A percentile compares a stretch with the other conserved stretches of the same genome.
Conservation (phyloP, 2,888 invertebrate genomes). For the Yponomeuta sedellus region DNA sequence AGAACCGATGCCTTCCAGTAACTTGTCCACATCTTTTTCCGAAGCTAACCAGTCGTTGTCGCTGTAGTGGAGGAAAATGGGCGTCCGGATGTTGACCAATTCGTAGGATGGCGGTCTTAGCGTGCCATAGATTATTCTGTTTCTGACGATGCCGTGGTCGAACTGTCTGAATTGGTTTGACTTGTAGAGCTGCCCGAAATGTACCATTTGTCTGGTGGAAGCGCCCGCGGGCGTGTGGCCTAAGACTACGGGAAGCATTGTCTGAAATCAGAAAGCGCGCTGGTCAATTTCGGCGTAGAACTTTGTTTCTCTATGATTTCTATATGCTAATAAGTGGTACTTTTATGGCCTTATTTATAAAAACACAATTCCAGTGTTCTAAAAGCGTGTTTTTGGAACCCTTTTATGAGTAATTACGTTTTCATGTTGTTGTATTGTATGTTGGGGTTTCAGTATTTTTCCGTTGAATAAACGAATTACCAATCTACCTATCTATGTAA, state of each 20-base stretch:
- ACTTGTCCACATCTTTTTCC: slow-evolving; percentile 55
- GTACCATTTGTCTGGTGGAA: slow-evolving; percentile 66
- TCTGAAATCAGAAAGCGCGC: slow-evolving; percentile 42
- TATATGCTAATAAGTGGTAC: no score
- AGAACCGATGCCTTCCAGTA: slow-evolving; percentile 55
- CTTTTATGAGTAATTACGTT: no score
- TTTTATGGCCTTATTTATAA: no score
- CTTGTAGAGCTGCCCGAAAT: slow-evolving; percentile 66
- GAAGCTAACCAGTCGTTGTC: slow-evolving; percentile 72
- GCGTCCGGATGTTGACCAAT: slow-evolving; percentile 56
- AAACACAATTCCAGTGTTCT: no score
- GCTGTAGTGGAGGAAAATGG: slow-evolving; percentile 69
- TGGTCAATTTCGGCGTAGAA: neutral
- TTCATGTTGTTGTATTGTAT: no score
- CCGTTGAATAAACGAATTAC: no score
- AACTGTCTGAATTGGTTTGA: slow-evolving; percentile 68
- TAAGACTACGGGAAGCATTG: slow-evolving; percentile 66
- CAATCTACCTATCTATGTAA: no score
- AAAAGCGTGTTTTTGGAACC: no score
- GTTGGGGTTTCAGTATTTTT: no score
- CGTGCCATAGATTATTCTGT: slow-evolving; percentile 61
- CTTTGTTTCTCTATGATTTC: no score
- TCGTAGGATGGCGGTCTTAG: slow-evolving; percentile 70
- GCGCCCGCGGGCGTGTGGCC: slow-evolving; percentile 72
- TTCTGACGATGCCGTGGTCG: slow-evolving; percentile 61